Base-by-base conservation (phyloP, 2,888 invertebrate genomes). In the Dynastes tityus region DNA sequence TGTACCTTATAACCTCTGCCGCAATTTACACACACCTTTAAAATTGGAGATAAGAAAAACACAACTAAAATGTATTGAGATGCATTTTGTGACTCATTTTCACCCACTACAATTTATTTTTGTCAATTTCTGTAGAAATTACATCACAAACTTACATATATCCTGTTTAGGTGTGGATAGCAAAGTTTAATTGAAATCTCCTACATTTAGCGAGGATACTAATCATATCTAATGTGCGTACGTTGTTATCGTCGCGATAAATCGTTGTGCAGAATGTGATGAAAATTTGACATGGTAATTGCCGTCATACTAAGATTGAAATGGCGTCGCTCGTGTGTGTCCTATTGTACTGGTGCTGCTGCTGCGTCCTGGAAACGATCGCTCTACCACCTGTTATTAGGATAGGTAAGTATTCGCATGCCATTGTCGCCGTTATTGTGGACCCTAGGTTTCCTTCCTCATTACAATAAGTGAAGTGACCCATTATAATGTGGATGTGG, bases 341-440 rank as follows among this genome's bases (percentile, higher is more conserved):
- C 80, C 74, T 85, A 55, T 78, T 84, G 61, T 68, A 68, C 51
- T 68, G 51, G 75, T 81, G 84, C 49, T 81, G 83, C 40, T 81
- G 83, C 82, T 83, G 83, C 82, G 81, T 83, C 27, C 74, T 84
- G 27, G 85, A 82, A 79, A 83, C 89, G 61, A 89, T 89, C 78
- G 91, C 92, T 0, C 84, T 92, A 77, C 91, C 92, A 80, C 93
- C 93, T 65, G 92, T 93, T 83, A 91, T 93, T 88, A 91, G 92
- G 85, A 92, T 93, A 83, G 93, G 93, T 92, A 86, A 90, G 90
- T 86, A 53, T 53, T 49, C 22, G 22, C 58, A 58, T 40, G 27
- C 61, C 32, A 61, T 74, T 74, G 27, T 61, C 61, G 5, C 55
- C 37, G 45, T 61, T 71, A 71, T 55, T 55, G n/a, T 27, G 22